These are phyloP conservation scores for Drosophila subsilvestris DNA, from an alignment of 2,888 invertebrate genomes.

Conservation along the genomic window DNA sequence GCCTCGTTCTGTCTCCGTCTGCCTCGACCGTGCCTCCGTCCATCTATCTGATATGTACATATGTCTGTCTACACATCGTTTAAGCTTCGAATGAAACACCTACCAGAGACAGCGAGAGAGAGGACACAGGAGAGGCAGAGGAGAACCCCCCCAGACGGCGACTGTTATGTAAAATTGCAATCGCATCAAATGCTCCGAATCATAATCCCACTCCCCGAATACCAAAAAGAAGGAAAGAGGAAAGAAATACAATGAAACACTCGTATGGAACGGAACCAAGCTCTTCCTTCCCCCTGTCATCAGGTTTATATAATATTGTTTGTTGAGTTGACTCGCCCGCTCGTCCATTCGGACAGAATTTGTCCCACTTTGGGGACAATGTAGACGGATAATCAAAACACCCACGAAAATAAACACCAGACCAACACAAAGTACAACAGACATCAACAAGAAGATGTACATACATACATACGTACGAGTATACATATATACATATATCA, in stretches of 20 bases:
- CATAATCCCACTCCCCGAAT: conserved; percentile 45
- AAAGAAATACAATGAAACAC: conserved; percentile 16
- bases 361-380: conserved; percentile 71
- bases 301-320: conserved; percentile 75
- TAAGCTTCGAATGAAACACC: conserved; percentile 53
- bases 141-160: conserved; percentile 54
- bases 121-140: conserved; percentile 3
- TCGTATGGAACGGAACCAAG: conserved; percentile 44
- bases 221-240: background rate
- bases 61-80: conserved; percentile 64
- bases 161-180: conserved; percentile 77
- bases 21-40: conserved; percentile 35
- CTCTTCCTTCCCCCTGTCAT: conserved; percentile 32
- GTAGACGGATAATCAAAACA: conserved; percentile 26
- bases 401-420: conserved; percentile 55
- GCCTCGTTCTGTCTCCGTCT: conserved; percentile 24
- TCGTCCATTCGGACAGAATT: conserved; percentile 72
- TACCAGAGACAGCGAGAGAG: background rate
- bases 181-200: conserved; percentile 70
- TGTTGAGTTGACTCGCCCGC: conserved; percentile 67
- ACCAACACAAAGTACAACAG: conserved; percentile 10
- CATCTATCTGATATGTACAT: conserved; percentile 36
- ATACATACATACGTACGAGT: conserved; percentile 7
- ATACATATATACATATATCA: conserved; percentile 23
- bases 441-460: conserved; percentile 23